Evolutionary conservation across 2,797 vertebrate species (phyloP).

Genomic region (Siniperca undulata): DNA sequence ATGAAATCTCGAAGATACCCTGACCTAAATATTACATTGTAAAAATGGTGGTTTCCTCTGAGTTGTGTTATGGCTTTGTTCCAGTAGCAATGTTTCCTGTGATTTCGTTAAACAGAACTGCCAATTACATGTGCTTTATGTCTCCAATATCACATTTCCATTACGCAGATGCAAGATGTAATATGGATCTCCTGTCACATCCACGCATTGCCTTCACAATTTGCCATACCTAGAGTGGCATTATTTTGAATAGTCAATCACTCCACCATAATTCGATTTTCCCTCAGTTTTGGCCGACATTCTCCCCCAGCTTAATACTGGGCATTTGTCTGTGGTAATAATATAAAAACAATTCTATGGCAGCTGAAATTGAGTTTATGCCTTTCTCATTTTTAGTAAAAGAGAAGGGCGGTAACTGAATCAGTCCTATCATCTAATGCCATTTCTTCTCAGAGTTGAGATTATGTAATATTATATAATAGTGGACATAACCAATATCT

Average conservation of each 20-base stretch:
- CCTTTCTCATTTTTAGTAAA: constrained; percentile 80
- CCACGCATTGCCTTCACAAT: constrained; percentile 66
- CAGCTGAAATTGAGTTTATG: constrained; percentile 78
- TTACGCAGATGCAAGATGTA: constrained; percentile 78
- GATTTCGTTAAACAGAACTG: constrained; percentile 73
- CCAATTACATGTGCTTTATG: constrained; percentile 84
- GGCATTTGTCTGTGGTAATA: constrained; percentile 79
- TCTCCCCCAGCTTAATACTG: constrained; percentile 68
- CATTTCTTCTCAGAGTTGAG: constrained; percentile 65
- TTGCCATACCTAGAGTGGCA: constrained; percentile 73
- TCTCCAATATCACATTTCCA: constrained; percentile 84
- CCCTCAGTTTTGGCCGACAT: constrained; percentile 66
- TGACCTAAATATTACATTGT: constrained; percentile 33
- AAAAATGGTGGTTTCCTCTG: constrained; percentile 31
- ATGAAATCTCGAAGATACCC: constrained; percentile 58
- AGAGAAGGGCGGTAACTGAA: constrained; percentile 72
- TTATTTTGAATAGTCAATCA: constrained; percentile 82
- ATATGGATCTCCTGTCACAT: constrained; percentile 79
- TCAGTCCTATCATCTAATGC: constrained; percentile 71
- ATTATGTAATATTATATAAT: constrained; percentile 74
- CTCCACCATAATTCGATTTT: constrained; percentile 73
- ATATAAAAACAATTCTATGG: constrained; percentile 79
- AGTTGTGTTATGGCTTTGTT: constrained; percentile 47
- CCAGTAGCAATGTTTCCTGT: constrained; percentile 36
- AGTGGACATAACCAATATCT: constrained; percentile 66